phyloP scores from a whole-genome alignment of 1,140 invertebrate species.

The Drosophila insularis region DNA sequence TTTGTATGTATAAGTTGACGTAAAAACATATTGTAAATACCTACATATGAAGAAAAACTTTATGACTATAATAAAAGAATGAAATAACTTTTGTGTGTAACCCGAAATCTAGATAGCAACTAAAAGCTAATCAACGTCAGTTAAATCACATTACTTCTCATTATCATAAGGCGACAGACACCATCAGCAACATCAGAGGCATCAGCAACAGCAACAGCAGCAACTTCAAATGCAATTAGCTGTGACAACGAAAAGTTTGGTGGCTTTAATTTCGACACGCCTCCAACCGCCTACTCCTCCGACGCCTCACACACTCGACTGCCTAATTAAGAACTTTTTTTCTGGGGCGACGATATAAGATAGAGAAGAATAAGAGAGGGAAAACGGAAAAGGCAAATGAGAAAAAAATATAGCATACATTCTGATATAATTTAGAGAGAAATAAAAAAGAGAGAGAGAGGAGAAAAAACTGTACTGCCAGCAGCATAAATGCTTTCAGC shows the following conservation, averaged over 20 bases:
- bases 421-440: slow-evolving; percentile 16
- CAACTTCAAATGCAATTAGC: slow-evolving; percentile 68
- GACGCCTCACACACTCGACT: slow-evolving; percentile 23
- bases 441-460: neutral
- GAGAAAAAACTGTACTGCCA: slow-evolving; percentile 5
- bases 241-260: slow-evolving; percentile 53
- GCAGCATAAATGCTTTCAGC: slow-evolving; percentile 19
- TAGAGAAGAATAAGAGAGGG: neutral
- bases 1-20: too few species aligned
- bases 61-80: slow-evolving; percentile 28
- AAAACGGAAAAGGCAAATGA: slow-evolving; percentile 10
- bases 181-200: slow-evolving; percentile 23
- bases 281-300: neutral
- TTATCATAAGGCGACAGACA: slow-evolving; percentile 28
- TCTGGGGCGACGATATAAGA: neutral
- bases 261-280: slow-evolving; percentile 31
- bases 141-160: slow-evolving; percentile 51
- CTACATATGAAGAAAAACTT: slow-evolving; percentile 23
- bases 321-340: slow-evolving; percentile 72
- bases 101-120: slow-evolving; percentile 18
- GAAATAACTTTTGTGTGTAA: slow-evolving; percentile 19
- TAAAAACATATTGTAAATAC: neutral
- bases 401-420: slow-evolving; percentile 12
- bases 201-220: slow-evolving; percentile 41
- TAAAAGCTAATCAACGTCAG: slow-evolving; percentile 56